These are phyloP conservation scores for Philypnodon macrostomus DNA, from an alignment of 2,797 vertebrate species.

Conservation along the genomic window DNA sequence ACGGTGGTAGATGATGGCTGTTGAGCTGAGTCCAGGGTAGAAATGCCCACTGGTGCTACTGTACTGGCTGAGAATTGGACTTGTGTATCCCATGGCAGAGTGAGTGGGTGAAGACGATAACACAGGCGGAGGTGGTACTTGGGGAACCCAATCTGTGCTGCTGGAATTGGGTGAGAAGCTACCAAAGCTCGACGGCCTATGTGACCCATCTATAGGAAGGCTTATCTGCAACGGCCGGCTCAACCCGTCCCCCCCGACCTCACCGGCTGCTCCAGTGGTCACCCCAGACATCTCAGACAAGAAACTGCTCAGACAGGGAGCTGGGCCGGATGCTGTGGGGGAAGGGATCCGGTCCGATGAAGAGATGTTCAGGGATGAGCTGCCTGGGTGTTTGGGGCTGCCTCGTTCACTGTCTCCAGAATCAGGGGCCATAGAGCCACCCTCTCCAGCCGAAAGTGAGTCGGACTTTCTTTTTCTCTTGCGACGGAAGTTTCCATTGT, in stretches of 20 bases:
- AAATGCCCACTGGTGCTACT: constrained; percentile 84
- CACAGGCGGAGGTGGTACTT: constrained; percentile 65
- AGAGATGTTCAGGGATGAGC: constrained; percentile 73
- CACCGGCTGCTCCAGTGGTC: constrained; percentile 54
- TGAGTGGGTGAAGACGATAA: constrained; percentile 78
- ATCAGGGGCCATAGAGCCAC: constrained; percentile 62
- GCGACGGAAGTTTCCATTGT: constrained; percentile 98
- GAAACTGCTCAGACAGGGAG: constrained; percentile 89
- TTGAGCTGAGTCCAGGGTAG: constrained; percentile 83
- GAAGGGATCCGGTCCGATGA: constrained; percentile 83
- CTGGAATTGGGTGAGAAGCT: constrained; percentile 80
- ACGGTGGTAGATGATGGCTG: constrained; percentile 83
- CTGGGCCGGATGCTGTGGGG: constrained; percentile 67
- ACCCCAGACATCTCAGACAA: constrained; percentile 88
- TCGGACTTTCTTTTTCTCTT: constrained; percentile 98
- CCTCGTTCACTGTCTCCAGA: constrained; percentile 72
- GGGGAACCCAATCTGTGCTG: constrained; percentile 72
- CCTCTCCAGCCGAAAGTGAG: constrained; percentile 57
- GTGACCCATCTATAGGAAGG: constrained; percentile 80
- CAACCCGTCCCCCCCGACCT: constrained; percentile 75
- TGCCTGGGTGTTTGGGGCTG: constrained; percentile 79
- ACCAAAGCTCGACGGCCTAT: constrained; percentile 82
- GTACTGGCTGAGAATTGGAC: constrained; percentile 87
- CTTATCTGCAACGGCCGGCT: constrained; percentile 79
- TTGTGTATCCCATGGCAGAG: constrained; percentile 80